Conservation (phyloP, 2,113 vertebrate species). For the Aegypius monachus region DNA sequence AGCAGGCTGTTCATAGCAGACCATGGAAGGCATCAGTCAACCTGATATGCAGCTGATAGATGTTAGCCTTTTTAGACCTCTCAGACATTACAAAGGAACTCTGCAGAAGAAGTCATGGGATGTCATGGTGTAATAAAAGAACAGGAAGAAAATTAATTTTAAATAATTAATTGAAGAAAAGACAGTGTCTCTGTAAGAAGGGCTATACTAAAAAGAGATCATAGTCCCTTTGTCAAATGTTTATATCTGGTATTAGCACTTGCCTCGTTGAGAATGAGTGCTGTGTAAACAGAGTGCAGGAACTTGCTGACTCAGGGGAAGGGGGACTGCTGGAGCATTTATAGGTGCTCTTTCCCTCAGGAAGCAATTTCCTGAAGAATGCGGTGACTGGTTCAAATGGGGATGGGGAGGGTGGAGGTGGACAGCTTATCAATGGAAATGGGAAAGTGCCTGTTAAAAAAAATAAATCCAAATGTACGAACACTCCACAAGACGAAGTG, state of each 20-base stretch:
- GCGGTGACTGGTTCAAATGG: background rate
- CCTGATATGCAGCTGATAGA: background rate
- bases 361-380: background rate
- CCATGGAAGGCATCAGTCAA: background rate
- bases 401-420: background rate
- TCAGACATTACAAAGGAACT: background rate
- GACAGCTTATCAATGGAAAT: background rate
- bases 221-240: background rate
- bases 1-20: background rate
- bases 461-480: background rate
- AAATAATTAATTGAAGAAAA: slow-evolving; percentile 20
- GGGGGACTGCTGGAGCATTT: background rate
- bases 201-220: background rate
- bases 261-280: background rate
- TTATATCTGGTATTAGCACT: background rate
- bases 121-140: background rate
- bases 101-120: background rate
- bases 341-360: background rate
- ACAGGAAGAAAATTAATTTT: slow-evolving; percentile 4
- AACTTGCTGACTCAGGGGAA: background rate
- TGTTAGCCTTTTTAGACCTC: slow-evolving; percentile 5
- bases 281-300: background rate
- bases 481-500: background rate
- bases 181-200: background rate
- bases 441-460: background rate